A percentile compares a stretch with the other conserved stretches of the same genome.
Conservation (phyloP, 2,888 invertebrate genomes). For the Idaea straminata region DNA sequence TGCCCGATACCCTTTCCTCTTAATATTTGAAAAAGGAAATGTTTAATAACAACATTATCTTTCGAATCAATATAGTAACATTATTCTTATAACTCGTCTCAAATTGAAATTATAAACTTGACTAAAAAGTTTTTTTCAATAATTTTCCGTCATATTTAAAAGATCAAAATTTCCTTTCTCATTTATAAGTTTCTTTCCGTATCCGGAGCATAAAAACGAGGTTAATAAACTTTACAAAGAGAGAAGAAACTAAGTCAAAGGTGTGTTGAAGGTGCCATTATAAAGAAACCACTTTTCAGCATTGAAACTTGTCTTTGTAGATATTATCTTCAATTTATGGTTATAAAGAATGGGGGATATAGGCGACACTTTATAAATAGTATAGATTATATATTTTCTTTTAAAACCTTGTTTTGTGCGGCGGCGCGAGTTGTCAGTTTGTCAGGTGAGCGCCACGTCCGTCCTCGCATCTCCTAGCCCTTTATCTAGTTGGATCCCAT, state of each 20-base stretch:
- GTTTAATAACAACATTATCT: neutral
- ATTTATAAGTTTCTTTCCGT: neutral
- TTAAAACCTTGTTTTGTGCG: too few species aligned
- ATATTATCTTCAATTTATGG: too few species aligned
- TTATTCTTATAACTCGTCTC: neutral
- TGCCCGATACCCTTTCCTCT: too few species aligned
- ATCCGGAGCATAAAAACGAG: neutral
- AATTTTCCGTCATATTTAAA: neutral
- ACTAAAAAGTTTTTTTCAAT: neutral
- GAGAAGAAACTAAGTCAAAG: slow-evolving; percentile 1
- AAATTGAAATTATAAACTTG: neutral
- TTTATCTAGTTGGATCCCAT: too few species aligned
- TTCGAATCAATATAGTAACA: neutral
- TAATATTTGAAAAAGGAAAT: neutral
- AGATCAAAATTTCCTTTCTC: neutral
- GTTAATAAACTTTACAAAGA: slow-evolving; percentile 4
- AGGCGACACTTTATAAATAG: too few species aligned
- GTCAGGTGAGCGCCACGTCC: too few species aligned
- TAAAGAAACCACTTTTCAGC: neutral
- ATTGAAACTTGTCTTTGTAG: too few species aligned
- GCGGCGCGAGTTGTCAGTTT: too few species aligned
- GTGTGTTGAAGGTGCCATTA: neutral
- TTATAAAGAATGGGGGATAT: too few species aligned
- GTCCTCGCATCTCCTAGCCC: too few species aligned
- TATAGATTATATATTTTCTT: too few species aligned